Evolutionary conservation across 2,888 invertebrate genomes (phyloP).

Genomic region (Pollenia griseotomentosa): DNA sequence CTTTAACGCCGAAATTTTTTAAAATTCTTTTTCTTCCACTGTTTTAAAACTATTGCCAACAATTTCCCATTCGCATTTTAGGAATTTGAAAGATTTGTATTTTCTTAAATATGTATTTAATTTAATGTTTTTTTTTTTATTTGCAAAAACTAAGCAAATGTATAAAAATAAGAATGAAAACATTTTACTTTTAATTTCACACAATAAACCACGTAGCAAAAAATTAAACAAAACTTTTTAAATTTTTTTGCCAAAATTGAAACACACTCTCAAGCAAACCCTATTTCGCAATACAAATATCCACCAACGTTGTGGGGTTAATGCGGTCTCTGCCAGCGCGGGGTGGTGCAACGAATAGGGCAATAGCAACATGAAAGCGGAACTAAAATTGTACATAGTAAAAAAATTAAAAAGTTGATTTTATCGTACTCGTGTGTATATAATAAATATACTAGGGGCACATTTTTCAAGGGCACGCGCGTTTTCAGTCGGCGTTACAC

Average conservation of each 20-base stretch:
- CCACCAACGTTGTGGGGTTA: constrained; percentile 18
- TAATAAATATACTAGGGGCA: constrained; percentile 64
- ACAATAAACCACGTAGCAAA: constrained; percentile 15
- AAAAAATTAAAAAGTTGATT: constrained; percentile 24
- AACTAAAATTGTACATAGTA: constrained; percentile 60
- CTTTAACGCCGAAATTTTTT: no score
- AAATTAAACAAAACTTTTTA: constrained; percentile 9
- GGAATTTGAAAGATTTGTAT: constrained; percentile 6
- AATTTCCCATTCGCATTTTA: constrained; percentile 48
- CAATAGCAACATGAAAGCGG: constrained; percentile 64
- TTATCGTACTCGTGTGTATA: constrained; percentile 31
- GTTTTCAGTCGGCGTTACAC: constrained; percentile 52
- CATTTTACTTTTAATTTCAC: constrained; percentile 64
- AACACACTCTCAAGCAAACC: constrained; percentile 22
- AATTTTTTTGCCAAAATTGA: constrained; percentile 45
- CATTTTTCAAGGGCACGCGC: constrained; percentile 72
- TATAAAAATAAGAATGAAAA: constrained; percentile 22
- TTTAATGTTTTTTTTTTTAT: neutral
- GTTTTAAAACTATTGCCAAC: constrained; percentile 50
- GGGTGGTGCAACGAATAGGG: constrained; percentile 17
- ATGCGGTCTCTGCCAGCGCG: neutral
- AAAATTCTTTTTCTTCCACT: neutral
- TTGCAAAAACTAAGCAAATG: neutral
- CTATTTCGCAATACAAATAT: neutral
- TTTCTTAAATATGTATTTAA: no score